Base-by-base conservation (phyloP, 2,888 invertebrate species). In the Bombylius major region DNA sequence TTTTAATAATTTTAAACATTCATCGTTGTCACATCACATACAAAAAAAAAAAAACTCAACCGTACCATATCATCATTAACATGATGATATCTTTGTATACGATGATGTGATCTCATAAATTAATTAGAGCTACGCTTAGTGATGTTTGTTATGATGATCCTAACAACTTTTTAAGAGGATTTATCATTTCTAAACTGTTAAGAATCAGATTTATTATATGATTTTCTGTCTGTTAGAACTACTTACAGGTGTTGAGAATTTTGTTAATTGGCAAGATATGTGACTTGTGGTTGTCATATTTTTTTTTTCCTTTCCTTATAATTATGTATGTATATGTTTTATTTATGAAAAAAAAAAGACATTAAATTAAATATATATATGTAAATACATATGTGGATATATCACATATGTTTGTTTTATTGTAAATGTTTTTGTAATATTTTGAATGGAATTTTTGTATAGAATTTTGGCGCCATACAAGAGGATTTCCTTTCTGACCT, bases 81-180 rank as follows among this genome's bases (percentile, higher is more conserved):
- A 23, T 23, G 23, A 23, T 23, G 23, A 23, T 23, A 23, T 23
- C 23, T 23, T 23, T 23, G 23, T 23, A n/a, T n/a, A 42, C 39
- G 12, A 42, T 4, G 39, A 42, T 42, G 11, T 11, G 44, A 49
- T 14, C 44, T 45, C 58, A 58, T 58, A 58, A 58, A 58, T 58
- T 58, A 58, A 56, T 58, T 58, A 54, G 42, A 48, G 23, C 54
- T 45, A 46, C 50, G 36, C 23, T 51, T 44, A 53, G 31, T 47
- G 48, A 45, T 52, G 54, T 56, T 54, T 56, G 54, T 56, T 58
- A 36, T 54, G 56, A 56, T 47, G 54, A 50, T 54, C 44, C 51
- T 53, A 54, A 34, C 52, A 47, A 50, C 56, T 46, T 51, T 56
- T 51, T 56, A 52, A 50, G 48, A 36, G 51, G 51, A 54, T 54